Percentiles rank a stretch among this genome's conserved stretches.
Evolutionary conservation across 2,797 vertebrate species (phyloP).

Genomic region (Rhinella marina): DNA sequence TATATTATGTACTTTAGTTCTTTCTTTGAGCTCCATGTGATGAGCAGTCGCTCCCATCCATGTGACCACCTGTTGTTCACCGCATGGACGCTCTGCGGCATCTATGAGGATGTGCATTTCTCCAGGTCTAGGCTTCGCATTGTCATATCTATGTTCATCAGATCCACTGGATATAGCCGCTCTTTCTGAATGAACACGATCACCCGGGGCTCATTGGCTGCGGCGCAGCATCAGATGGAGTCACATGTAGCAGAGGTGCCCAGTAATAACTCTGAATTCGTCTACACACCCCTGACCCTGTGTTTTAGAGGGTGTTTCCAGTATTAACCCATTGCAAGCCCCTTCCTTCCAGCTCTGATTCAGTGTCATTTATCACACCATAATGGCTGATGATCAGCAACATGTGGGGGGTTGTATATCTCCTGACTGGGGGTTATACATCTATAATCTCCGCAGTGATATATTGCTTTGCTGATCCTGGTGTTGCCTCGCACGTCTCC

Average conservation of each 20-base stretch:
- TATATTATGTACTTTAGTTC: no score
- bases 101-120: neutral
- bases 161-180: conserved; percentile 38
- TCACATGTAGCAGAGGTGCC: conserved; percentile 64
- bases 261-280: conserved; percentile 52
- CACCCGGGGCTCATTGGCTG: conserved; percentile 70
- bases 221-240: conserved; percentile 69
- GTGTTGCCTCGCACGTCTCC: neutral
- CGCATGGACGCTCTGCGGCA: neutral
- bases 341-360: neutral
- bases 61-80: neutral
- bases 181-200: conserved; percentile 75
- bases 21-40: neutral
- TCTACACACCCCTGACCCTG: conserved; percentile 36
- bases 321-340: conserved; percentile 32
- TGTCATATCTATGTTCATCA: neutral
- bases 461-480: neutral
- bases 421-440: no score
- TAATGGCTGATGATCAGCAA: neutral
- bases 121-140: neutral
- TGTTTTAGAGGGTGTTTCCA: neutral
- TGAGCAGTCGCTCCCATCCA: neutral
- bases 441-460: neutral
- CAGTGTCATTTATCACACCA: neutral
- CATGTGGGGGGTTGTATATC: neutral